Base-by-base conservation (phyloP, 2,797 vertebrate genomes). In the Austrolebias charrua region DNA sequence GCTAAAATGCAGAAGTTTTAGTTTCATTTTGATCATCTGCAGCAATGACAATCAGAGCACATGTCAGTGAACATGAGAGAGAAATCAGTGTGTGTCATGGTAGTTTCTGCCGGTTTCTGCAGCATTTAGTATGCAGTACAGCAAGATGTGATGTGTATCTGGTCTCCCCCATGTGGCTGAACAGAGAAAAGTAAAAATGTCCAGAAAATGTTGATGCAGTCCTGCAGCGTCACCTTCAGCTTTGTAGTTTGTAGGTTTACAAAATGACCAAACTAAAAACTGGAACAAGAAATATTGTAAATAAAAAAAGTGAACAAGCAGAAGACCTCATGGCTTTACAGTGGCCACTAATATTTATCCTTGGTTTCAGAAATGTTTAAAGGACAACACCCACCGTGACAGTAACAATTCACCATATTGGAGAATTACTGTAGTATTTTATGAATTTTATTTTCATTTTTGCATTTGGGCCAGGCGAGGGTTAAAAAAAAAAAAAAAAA, bases 141-240 rank as follows among this genome's bases (percentile, higher is more conserved):
- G 48, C 24, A 14, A 33, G 19, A 10, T 55, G 2, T 56, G 69
- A 60, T 65, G 0, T 11, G 55, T 31, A 11, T 49, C 60, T 16
- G 79, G 82, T 79, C 82, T 81, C 89, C 83, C 57, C 15, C 86
- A 78, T 19, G 80, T 87, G 85, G 71, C 8, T 44, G 8, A 13
- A 69, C 62, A 18, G 10, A 48, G 49, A 31, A 72, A 7, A 42
- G 31, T 1, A 6, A 28, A 6, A 28, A 50, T 24, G 12, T 20
- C n/a, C 7, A 63, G 6, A 51, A 60, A 60, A 53, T 73, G 31
- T 24, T 48, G 20, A 49, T 4, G 4, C 19, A 15, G n/a, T 19
- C 6, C 5, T 47, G 40, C 19, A 44, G 54, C 63, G 40, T 31
- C 49, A 60, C 16, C 29, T 46, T 54, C 35, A 52, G 14, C 29